Evolutionary conservation across 2,888 invertebrate genomes (phyloP), one percentile per base, ranked within the genome.

Genomic region (Gandaritis pyraliata): DNA sequence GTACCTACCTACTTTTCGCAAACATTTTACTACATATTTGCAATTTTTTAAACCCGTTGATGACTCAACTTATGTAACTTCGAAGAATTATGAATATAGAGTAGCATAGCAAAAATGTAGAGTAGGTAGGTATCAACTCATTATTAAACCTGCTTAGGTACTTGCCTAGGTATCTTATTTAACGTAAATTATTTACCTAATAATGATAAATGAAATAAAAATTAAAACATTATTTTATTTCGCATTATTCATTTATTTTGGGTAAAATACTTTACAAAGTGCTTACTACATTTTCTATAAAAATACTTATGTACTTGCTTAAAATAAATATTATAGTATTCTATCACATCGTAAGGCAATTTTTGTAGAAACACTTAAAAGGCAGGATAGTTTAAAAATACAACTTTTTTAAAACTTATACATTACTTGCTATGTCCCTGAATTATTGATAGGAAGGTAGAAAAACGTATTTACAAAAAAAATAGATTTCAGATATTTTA

Each of bases 321-420:
- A 67, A 67, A 80, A 88, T 86, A 87, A 86, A 87, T 87, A 86
- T n/a, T 77, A 82, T 74, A 78, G 68, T 78, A 73, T 76, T 70
- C 72, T 81, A 86, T 87, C 87, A 88, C 87, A 87, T 82, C 79
- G 73, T 70, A 87, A 87, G 85, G 85, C 86, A 82, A 80, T 75
- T 68, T 69, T 58, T 60, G 51, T 52, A 45, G 41, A 48, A 59
- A 52, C 10, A 30, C 29, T n/a, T 71, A 72, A 61, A 68, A 73
- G 47, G 48, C 52, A 43, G 18, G 13, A 33, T 39, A 55, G 39
- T 52, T 63, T 65, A 30, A 64, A 66, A 36, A 50, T 48, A 59
- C 13, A 16, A 43, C 38, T 38, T 33, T 50, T 51, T 33, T 48
- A 13, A 18, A 45, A 5, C 15, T 16, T 43, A 2, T 4, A 15